Evolutionary conservation across 2,113 vertebrate species (phyloP).

Genomic region (Crotalus tigris): DNA sequence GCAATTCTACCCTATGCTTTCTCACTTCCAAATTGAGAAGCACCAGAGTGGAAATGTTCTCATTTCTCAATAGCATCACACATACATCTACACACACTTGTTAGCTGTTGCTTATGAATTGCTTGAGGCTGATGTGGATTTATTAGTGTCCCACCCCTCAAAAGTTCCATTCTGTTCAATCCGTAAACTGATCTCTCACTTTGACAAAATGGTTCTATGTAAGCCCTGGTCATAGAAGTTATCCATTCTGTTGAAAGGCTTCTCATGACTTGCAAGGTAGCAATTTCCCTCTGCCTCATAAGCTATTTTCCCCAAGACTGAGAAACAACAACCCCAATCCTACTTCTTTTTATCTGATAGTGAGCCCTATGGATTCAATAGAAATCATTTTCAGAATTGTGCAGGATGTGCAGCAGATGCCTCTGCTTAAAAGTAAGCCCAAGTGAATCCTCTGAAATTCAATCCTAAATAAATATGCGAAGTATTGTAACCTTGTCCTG

Average conservation of each 20-base stretch:
- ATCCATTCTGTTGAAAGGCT: constrained; percentile 11
- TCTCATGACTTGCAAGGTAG: constrained; percentile 7
- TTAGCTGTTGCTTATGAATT: constrained; percentile 25
- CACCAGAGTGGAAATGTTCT: constrained; percentile 35
- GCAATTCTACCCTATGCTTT: constrained; percentile 39
- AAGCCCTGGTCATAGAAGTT: background rate
- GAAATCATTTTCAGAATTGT: background rate
- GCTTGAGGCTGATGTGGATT: background rate
- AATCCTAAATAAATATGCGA: background rate
- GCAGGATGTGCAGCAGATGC: too few species aligned
- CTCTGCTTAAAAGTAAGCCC: background rate
- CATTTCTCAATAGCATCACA: background rate
- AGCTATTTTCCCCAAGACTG: background rate
- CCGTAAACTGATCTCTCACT: constrained; percentile 24
- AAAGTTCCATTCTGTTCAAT: constrained; percentile 18
- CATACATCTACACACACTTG: background rate
- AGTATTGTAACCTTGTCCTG: background rate
- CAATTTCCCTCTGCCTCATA: background rate
- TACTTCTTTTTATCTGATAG: background rate
- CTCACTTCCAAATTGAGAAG: constrained; percentile 42
- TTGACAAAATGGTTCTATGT: constrained; percentile 6
- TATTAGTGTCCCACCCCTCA: constrained; percentile 22
- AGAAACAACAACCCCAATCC: background rate
- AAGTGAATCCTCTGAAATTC: background rate
- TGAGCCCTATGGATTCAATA: background rate